Evolutionary conservation across 2,797 vertebrate species (phyloP), one percentile per base, ranked within the genome.

Genomic region (Schizothorax lantsangensis): DNA sequence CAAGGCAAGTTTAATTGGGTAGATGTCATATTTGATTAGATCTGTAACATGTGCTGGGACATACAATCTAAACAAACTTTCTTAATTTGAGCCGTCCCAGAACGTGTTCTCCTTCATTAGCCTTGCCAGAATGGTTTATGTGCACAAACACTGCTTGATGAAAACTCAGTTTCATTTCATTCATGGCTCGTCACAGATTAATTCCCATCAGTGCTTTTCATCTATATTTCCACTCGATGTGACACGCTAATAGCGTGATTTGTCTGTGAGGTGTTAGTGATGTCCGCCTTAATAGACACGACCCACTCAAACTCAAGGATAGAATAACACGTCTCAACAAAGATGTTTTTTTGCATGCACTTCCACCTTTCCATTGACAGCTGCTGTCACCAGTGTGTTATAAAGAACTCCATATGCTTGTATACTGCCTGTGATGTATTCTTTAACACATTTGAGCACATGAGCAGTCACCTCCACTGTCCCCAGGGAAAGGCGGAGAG

Each of bases 361-460:
- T 95, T 95, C 91, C 92, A 94, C 91, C 79, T 87, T 90, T 77
- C 21, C 89, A 90, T 85, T 93, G 94, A 95, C 93, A 93, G 92
- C 91, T 92, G 90, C 95, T 95, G 95, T 96, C 96, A 96, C 92
- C 95, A 95, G 88, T 43, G 87, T 84, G 88, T 91, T 92, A 93
- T 91, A 94, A 92, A 95, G 91, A 82, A 91, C 89, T 92, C 94
- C 93, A 93, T 93, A 92, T 95, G 92, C 91, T 91, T 47, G 87
- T 69, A 73, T 91, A 26, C 88, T 57, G 54, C 74, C 26, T 82
- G 40, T 91, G 93, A 92, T 86, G 80, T 71, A 86, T 88, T 88
- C 92, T 91, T 87, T 84, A 91, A 83, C 85, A 19, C 78, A 74
- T 72, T 4, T 36, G 40, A 73, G 62, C 52, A 52, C 69, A 23